Evolutionary conservation across 2,113 vertebrate species (phyloP), one percentile per base, ranked within the genome.

Genomic region (Gavia stellata): DNA sequence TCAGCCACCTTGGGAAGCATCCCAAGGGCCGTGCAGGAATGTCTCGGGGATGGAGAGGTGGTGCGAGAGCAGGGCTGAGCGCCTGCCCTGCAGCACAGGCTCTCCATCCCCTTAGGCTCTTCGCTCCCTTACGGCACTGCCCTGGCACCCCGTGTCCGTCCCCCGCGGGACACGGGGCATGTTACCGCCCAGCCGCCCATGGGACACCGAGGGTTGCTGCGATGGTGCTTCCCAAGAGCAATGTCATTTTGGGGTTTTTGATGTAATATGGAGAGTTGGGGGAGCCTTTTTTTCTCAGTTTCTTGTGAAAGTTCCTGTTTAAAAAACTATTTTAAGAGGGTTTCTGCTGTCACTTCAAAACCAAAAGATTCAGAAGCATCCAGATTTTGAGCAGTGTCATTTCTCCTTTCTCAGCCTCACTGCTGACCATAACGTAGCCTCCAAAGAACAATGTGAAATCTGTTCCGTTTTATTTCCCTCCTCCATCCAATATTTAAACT

Each of bases 151-250:
- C 1, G 0, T 13, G 21, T 4, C 86, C 7, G 3, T 17, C 26
- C 19, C 45, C 14, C 2, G 1, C 0, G 4, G 45, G 38, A 6
- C 55, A 36, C 1, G 1, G 56, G 63, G 12, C 50, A 65, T 2
- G 33, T 11, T 18, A 45, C 17, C 61, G 62, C 44, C 31, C 59
- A 36, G 44, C 12, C 3, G 1, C 31, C 33, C 7, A 0, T 40
- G 31, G 68, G 63, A 55, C 68, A 61, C 23, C 2, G 0, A 16
- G 45, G 17, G 23, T 26, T 78, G n/a, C 65, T 65, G 55, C 4
- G 1, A 19, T 2, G 73, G n/a, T 21, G 29, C 61, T 59, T 59
- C 71, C 50, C 0, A 0, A 23, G 42, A 53, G 31, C 71, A 6
- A 14, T 3, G 26, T 17, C 24, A 61, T 73, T 47, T 36, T 3